Evolutionary conservation across 2,797 vertebrate species (phyloP).

Genomic region (Gila robusta): DNA sequence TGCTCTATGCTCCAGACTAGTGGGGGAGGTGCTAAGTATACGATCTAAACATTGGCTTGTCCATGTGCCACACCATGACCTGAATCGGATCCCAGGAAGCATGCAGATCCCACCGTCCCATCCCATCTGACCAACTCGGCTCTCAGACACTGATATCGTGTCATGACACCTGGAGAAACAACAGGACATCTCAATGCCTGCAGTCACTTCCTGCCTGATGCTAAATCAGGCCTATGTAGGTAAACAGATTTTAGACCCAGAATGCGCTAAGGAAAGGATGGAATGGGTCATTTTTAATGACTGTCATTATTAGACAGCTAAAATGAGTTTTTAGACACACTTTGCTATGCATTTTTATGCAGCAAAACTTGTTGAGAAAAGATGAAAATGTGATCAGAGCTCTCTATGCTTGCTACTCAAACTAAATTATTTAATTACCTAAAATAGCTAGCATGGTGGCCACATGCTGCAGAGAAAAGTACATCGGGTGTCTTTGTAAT

Average conservation of each 20-base stretch:
- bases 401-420: neutral
- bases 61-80: conserved; percentile 37
- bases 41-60: conserved; percentile 46
- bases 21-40: conserved; percentile 54
- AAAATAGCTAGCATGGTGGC: conserved; percentile 2
- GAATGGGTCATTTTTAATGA: neutral
- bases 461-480: conserved; percentile 1
- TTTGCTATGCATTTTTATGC: conserved; percentile 15
- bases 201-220: conserved; percentile 57
- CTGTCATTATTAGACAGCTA: neutral
- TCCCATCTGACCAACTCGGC: conserved; percentile 55
- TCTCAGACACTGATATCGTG: conserved; percentile 35
- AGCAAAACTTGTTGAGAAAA: conserved; percentile 23
- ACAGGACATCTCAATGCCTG: conserved; percentile 49
- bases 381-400: conserved; percentile 10
- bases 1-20: conserved; percentile 36
- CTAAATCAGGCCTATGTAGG: conserved; percentile 52
- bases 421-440: conserved; percentile 45
- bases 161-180: conserved; percentile 61
- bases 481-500: neutral
- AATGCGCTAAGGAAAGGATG: conserved; percentile 17
- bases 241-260: conserved; percentile 52
- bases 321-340: conserved; percentile 9
- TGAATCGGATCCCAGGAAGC: conserved; percentile 55
- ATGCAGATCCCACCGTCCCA: conserved; percentile 48